Conservation (phyloP, 2,113 vertebrate genomes). For the Toxotes jaculatrix region DNA sequence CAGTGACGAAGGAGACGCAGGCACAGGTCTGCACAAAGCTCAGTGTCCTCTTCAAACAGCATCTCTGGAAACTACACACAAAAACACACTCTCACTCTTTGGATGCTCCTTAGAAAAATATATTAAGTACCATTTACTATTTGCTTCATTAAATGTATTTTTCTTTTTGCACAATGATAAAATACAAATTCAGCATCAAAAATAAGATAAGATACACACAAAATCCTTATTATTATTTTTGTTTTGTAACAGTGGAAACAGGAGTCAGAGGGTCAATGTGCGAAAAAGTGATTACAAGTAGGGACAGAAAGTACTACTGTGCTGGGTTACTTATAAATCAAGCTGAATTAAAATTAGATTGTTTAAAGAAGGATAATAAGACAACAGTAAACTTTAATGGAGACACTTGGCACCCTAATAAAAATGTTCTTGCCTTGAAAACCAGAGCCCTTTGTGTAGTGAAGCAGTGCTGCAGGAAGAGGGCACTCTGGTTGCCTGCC, state of each 20-base stretch:
- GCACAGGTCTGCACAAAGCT: constrained; percentile 93
- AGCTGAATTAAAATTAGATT: neutral
- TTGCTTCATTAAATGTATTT: neutral
- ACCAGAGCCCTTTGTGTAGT: constrained; percentile 92
- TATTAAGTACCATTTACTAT: neutral
- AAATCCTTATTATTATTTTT: neutral
- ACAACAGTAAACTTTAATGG: no score
- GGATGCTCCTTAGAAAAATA: neutral
- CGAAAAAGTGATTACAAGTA: neutral
- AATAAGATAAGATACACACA: neutral
- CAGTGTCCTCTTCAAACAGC: constrained; percentile 94
- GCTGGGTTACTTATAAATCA: constrained; percentile 1
- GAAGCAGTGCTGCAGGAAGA: constrained; percentile 93
- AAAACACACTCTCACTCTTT: neutral
- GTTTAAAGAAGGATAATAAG: neutral
- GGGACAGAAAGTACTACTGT: neutral
- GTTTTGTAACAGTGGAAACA: neutral
- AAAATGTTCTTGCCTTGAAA: constrained; percentile 84
- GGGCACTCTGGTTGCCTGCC: constrained; percentile 90
- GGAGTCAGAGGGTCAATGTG: neutral
- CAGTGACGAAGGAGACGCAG: constrained; percentile 93
- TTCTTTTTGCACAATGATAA: neutral
- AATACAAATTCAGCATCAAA: neutral
- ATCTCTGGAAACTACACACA: constrained; percentile 91
- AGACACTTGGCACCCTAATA: neutral